Percentiles rank a stretch among this genome's conserved stretches.
Evolutionary conservation across 2,888 invertebrate genomes (phyloP).

Genomic region (Drosophila subquinaria): DNA sequence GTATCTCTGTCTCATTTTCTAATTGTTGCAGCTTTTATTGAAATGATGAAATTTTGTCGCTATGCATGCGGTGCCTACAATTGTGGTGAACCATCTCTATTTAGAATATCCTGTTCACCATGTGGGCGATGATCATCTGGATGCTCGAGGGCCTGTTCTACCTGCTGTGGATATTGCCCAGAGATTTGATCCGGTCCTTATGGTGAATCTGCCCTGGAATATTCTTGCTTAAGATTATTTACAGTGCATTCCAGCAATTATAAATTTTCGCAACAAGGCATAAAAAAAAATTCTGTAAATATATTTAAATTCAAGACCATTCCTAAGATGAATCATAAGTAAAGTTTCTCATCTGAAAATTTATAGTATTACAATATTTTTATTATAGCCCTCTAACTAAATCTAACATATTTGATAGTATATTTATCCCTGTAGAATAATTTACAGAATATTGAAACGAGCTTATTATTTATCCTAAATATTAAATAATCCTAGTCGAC

Average conservation of each 20-base stretch:
- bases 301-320: not conserved
- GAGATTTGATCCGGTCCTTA: slow-evolving; percentile 28
- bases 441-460: not conserved
- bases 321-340: not conserved
- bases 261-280: not conserved
- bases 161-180: slow-evolving; percentile 43
- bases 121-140: slow-evolving; percentile 28
- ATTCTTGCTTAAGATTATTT: not conserved
- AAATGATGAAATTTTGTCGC: slow-evolving; percentile 4
- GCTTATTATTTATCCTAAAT: not conserved
- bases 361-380: not conserved
- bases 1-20: not conserved
- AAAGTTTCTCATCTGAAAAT: too few species aligned
- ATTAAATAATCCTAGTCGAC: not conserved
- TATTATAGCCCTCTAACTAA: too few species aligned
- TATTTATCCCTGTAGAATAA: too few species aligned
- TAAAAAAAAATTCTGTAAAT: not conserved
- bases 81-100: not conserved
- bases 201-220: slow-evolving; percentile 32
- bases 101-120: not conserved
- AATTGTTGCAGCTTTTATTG: not conserved
- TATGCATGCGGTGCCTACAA: slow-evolving; percentile 6
- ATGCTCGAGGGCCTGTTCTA: slow-evolving; percentile 21
- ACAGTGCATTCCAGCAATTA: not conserved
- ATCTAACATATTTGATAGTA: too few species aligned